Evolutionary conservation across 1,140 invertebrate genomes (phyloP).

Genomic region (Aphelenchoides fujianensis): DNA sequence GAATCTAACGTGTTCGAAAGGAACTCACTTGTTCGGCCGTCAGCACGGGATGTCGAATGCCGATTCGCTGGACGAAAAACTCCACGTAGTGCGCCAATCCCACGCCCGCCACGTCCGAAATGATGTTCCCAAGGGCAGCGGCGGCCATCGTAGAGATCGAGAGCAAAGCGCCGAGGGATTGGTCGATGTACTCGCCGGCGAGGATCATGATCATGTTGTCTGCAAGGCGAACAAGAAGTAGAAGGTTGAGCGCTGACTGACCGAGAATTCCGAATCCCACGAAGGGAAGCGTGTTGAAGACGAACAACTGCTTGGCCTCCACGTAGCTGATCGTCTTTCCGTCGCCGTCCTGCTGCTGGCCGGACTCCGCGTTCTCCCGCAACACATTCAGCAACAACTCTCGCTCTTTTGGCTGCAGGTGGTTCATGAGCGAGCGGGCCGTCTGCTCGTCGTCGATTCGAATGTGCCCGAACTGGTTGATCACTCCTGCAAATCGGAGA

Average conservation of each 20-base stretch:
- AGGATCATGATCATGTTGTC: conserved; percentile 96
- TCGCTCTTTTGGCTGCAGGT: conserved; percentile 49
- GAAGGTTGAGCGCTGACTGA: too few species aligned
- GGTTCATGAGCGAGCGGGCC: conserved; percentile 1
- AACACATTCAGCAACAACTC: conserved; percentile 58
- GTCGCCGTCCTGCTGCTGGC: conserved; percentile 20
- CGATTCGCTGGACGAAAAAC: conserved; percentile 74
- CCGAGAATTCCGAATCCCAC: conserved; percentile 94
- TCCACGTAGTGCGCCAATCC: conserved; percentile 92
- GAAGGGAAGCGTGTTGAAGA: conserved; percentile 86
- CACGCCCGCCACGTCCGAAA: conserved; percentile 90
- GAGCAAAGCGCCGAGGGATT: conserved; percentile 45
- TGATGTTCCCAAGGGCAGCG: conserved; percentile 70
- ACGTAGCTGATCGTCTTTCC: conserved; percentile 32
- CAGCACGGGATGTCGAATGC: conserved; percentile 77
- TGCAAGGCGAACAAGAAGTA: background rate
- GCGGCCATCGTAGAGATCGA: conserved; percentile 62
- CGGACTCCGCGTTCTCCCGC: conserved; percentile 47
- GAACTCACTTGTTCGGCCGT: conserved; percentile 75
- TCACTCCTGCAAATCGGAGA: conserved; percentile 20
- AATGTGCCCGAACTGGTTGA: conserved; percentile 20
- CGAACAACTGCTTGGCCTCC: conserved; percentile 70
- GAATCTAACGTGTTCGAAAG: background rate
- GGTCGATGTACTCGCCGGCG: conserved; percentile 91
- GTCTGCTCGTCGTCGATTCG: conserved; percentile 7